Conservation (phyloP, 2,797 vertebrate genomes). For the Molossus alvarezi region DNA sequence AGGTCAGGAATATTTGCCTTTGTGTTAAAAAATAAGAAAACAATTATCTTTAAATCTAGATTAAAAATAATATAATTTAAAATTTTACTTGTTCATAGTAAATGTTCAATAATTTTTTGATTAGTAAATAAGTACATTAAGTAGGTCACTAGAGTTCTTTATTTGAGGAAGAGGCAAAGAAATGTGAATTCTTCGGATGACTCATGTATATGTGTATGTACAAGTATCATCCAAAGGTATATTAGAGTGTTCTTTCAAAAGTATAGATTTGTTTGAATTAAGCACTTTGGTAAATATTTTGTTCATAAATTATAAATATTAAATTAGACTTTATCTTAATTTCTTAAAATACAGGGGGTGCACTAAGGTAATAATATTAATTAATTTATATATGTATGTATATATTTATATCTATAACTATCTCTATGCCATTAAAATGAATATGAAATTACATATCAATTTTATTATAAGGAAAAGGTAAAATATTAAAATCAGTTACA, state of each 20-base stretch:
- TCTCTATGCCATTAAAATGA: background rate
- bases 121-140: background rate
- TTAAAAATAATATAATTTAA: background rate
- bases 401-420: background rate
- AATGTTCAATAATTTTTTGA: background rate
- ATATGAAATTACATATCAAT: background rate
- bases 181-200: background rate
- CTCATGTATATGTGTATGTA: background rate
- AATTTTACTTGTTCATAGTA: background rate
- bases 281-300: background rate
- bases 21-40: background rate
- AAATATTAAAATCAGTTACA: background rate
- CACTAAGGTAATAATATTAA: background rate
- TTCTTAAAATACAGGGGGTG: background rate
- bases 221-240: background rate
- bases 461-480: background rate
- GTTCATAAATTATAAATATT: background rate
- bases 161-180: background rate
- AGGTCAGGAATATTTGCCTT: background rate
- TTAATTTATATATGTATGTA: background rate
- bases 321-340: background rate
- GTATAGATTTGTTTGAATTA: background rate
- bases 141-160: background rate
- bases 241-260: conserved; percentile 5
- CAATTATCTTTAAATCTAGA: background rate